Percentiles rank a stretch among this genome's conserved stretches.
Evolutionary conservation across 2,113 vertebrate genomes (phyloP).

Genomic region (Proterorhinus semilunaris): DNA sequence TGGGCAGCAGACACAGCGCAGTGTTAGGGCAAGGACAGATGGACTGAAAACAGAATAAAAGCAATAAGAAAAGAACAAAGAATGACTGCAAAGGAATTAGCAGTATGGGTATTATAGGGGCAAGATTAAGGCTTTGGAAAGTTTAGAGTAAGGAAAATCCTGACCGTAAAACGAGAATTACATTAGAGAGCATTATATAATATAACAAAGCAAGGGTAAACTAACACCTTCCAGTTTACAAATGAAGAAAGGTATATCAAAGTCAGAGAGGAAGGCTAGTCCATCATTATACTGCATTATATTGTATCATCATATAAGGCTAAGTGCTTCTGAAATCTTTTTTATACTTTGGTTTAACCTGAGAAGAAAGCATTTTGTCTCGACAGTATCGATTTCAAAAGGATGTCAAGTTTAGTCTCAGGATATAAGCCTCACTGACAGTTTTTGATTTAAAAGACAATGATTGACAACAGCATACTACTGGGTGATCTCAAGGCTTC

Average conservation of each 20-base stretch:
- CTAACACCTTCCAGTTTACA: conserved; percentile 6
- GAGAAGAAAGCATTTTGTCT: conserved; percentile 1
- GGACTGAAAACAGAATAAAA: neutral
- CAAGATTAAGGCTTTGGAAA: conserved; percentile 9
- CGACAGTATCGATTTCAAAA: neutral
- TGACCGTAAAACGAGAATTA: neutral
- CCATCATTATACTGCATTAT: neutral
- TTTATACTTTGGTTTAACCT: neutral
- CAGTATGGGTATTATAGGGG: neutral
- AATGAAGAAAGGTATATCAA: conserved; percentile 22
- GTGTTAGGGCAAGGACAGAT: conserved; percentile 3
- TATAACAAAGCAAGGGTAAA: neutral
- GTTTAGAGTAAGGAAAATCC: neutral
- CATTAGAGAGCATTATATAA: neutral
- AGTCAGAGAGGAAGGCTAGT: conserved; percentile 26
- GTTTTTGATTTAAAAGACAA: conserved; percentile 15
- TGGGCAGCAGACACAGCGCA: conserved; percentile 28
- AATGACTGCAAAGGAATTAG: conserved; percentile 16
- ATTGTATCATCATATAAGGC: neutral
- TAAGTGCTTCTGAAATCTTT: no score
- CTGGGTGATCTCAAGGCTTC: conserved; percentile 4
- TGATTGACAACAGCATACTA: conserved; percentile 1
- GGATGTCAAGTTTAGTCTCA: neutral
- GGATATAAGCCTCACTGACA: conserved; percentile 13
- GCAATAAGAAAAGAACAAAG: neutral